These are phyloP conservation scores for Andrena camellia DNA, from an alignment of 2,888 invertebrate genomes.

Conservation along the genomic window DNA sequence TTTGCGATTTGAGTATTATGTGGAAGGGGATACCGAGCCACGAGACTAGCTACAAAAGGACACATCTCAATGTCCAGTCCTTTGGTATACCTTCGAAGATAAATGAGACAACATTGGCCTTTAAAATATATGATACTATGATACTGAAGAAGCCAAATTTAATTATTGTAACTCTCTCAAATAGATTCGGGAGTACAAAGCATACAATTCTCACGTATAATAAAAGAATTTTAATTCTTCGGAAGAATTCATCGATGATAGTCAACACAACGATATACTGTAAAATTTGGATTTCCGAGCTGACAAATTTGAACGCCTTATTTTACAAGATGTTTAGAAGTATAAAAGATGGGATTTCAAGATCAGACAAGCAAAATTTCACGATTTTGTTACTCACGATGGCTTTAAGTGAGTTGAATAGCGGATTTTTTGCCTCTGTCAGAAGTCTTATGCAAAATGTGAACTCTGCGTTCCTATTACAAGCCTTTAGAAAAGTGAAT, in stretches of 20 bases:
- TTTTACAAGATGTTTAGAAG: not conserved
- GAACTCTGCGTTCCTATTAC: conserved; percentile 21
- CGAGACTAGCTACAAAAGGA: conserved; percentile 58
- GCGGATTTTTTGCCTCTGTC: conserved; percentile 1
- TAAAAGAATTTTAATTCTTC: conserved; percentile 14
- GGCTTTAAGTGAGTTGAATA: not conserved
- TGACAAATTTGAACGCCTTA: not conserved
- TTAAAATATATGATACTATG: conserved; percentile 26
- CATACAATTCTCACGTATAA: conserved; percentile 8
- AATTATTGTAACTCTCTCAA: not conserved
- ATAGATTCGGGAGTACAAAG: not conserved
- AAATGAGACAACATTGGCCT: conserved; percentile 27
- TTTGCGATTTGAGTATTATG: conserved; percentile 56
- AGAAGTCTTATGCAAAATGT: conserved; percentile 2
- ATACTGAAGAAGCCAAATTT: conserved; percentile 4
- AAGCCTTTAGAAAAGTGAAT: conserved; percentile 20
- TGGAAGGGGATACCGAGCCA: conserved; percentile 54
- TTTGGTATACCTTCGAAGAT: conserved; percentile 29
- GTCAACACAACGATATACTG: conserved; percentile 1
- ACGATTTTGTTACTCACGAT: not conserved
- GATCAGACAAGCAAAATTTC: not conserved
- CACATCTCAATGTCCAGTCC: conserved; percentile 42
- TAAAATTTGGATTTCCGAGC: conserved; percentile 11
- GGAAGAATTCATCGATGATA: not conserved
- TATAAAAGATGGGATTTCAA: not conserved